Percentiles rank a stretch among this genome's conserved stretches.
Conservation (phyloP, 2,888 invertebrate species). For the Epirrita christyi region DNA sequence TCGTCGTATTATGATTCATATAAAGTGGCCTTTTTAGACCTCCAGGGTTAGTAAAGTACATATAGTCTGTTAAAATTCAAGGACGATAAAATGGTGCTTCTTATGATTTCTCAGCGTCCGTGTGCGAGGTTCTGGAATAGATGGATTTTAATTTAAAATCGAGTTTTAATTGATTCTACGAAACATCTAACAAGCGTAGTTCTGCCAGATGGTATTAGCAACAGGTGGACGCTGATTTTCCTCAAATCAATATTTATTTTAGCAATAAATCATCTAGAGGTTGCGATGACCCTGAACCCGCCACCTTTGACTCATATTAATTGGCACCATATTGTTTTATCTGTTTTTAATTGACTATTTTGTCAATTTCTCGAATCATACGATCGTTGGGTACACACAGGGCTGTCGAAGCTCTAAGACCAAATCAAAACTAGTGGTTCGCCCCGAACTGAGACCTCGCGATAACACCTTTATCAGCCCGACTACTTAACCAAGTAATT, state of each 20-base stretch:
- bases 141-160: too few species aligned
- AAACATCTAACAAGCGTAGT: neutral
- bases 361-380: constrained; percentile 28
- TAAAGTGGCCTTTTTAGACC: too few species aligned
- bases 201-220: constrained; percentile 17
- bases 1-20: too few species aligned
- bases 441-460: too few species aligned
- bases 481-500: too few species aligned
- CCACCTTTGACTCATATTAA: constrained; percentile 32
- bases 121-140: too few species aligned
- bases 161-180: neutral
- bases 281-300: constrained; percentile 36
- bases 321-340: constrained; percentile 30
- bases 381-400: constrained; percentile 8
- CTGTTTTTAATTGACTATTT: constrained; percentile 33
- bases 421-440: too few species aligned
- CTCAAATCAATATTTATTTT: constrained; percentile 17
- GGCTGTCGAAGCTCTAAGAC: constrained; percentile 17
- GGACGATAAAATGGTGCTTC: too few species aligned
- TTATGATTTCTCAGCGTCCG: too few species aligned
- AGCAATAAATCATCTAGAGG: constrained; percentile 28
- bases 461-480: too few species aligned
- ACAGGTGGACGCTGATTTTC: constrained; percentile 23
- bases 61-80: too few species aligned
- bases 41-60: too few species aligned